These are phyloP conservation scores for Addax nasomaculatus DNA, from an alignment of 2,113 vertebrate genomes.

Conservation along the genomic window DNA sequence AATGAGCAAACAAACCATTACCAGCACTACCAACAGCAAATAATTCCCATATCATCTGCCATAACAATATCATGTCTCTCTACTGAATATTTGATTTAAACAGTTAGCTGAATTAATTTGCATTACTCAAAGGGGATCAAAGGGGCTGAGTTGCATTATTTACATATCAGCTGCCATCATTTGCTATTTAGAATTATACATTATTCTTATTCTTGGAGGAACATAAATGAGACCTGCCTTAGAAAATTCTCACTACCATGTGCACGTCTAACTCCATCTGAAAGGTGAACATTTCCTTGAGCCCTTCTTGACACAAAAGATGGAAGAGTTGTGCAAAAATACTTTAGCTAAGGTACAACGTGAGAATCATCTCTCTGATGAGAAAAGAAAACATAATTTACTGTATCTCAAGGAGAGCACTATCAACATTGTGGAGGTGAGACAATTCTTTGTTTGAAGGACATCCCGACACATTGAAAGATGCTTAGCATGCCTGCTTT, in stretches of 20 bases:
- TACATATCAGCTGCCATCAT: background rate
- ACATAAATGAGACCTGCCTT: background rate
- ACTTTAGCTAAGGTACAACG: background rate
- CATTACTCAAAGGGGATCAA: background rate
- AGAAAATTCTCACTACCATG: background rate
- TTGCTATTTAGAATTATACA: slow-evolving; percentile 19
- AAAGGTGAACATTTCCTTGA: background rate
- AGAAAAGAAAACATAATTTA: background rate
- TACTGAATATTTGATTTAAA: slow-evolving; percentile 31
- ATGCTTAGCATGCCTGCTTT: background rate
- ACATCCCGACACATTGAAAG: background rate
- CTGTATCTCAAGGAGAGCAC: background rate
- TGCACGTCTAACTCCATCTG: background rate
- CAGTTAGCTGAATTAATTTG: slow-evolving; percentile 37
- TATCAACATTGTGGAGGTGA: fast-evolving
- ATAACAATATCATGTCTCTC: background rate
- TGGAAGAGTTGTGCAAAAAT: background rate
- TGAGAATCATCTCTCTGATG: background rate
- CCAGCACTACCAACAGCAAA: background rate
- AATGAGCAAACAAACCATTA: background rate
- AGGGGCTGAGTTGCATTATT: slow-evolving; percentile 24
- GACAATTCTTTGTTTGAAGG: background rate
- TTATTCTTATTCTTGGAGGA: background rate
- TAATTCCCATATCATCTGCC: background rate
- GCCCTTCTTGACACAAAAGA: background rate